These are phyloP conservation scores for Pseudococcus longispinus DNA, from an alignment of 2,888 invertebrate genomes.

Conservation along the genomic window DNA sequence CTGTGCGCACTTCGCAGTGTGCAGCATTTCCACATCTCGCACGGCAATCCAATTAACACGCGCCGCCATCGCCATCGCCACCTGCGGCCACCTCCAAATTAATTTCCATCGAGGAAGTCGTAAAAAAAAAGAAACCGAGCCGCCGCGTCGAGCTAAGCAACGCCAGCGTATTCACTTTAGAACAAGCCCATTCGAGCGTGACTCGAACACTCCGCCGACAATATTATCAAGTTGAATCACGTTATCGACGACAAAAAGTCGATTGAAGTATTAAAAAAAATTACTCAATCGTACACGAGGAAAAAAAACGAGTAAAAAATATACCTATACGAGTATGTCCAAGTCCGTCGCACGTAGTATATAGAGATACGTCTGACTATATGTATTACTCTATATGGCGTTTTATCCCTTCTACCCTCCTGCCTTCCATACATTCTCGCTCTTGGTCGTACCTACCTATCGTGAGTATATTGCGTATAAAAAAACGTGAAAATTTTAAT, in stretches of 20 bases:
- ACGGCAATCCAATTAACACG: constrained; percentile 9
- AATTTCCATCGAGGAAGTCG: constrained; percentile 27
- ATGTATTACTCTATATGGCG: not conserved
- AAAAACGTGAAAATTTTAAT: not conserved
- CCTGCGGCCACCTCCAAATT: constrained; percentile 16
- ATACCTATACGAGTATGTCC: not conserved
- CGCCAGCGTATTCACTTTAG: not conserved
- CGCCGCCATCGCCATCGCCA: not conserved
- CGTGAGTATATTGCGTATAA: not conserved
- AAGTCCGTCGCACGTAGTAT: not conserved
- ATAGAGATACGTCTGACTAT: not conserved
- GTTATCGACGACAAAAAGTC: constrained; percentile 25
- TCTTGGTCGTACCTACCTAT: not conserved
- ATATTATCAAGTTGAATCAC: constrained; percentile 35
- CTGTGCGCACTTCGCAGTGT: not conserved
- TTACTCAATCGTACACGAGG: not conserved
- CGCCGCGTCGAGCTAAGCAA: not conserved
- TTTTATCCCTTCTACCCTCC: not conserved
- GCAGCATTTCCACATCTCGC: not conserved
- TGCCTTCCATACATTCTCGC: not conserved
- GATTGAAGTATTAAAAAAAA: not conserved
- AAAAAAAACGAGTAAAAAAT: constrained; percentile 1
- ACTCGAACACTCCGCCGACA: not conserved
- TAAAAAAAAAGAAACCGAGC: not conserved
- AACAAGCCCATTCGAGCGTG: constrained; percentile 16